Evolutionary conservation across 2,888 invertebrate genomes (phyloP).

Genomic region (Chaitophorus viminalis): DNA sequence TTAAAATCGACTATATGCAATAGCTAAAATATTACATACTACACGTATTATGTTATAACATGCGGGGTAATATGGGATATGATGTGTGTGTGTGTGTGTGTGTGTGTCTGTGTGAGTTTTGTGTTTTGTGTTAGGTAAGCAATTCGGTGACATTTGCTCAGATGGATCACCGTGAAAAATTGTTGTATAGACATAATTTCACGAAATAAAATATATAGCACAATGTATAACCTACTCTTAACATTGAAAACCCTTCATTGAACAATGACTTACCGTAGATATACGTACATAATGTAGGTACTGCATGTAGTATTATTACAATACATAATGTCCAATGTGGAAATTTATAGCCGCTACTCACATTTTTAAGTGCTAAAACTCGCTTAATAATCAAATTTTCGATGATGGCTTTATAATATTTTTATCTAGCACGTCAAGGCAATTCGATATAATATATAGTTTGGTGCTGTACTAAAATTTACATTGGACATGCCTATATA

Average conservation of each 20-base stretch:
- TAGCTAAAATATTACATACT: not conserved
- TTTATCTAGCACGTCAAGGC: too few species aligned
- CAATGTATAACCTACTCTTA: not conserved
- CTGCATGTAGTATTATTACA: not conserved
- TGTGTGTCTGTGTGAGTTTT: not conserved
- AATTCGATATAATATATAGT: too few species aligned
- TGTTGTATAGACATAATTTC: slow-evolving; percentile 17
- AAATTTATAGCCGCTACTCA: not conserved
- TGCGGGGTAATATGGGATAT: too few species aligned
- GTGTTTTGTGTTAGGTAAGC: not conserved
- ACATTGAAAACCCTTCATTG: slow-evolving; percentile 12
- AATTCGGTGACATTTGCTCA: slow-evolving; percentile 1
- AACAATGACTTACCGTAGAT: slow-evolving; percentile 9
- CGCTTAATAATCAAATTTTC: not conserved
- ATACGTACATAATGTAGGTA: not conserved
- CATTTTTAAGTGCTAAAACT: not conserved
- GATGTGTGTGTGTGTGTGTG: too few species aligned
- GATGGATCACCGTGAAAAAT: slow-evolving; percentile 33
- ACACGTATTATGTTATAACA: not conserved
- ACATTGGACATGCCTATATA: too few species aligned
- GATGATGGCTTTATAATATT: not conserved
- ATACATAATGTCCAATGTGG: not conserved
- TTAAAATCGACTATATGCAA: too few species aligned
- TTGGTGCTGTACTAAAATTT: too few species aligned
- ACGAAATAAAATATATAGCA: not conserved